Evolutionary conservation across 2,113 vertebrate genomes (phyloP).

Genomic region (Hippocampus zosterae): DNA sequence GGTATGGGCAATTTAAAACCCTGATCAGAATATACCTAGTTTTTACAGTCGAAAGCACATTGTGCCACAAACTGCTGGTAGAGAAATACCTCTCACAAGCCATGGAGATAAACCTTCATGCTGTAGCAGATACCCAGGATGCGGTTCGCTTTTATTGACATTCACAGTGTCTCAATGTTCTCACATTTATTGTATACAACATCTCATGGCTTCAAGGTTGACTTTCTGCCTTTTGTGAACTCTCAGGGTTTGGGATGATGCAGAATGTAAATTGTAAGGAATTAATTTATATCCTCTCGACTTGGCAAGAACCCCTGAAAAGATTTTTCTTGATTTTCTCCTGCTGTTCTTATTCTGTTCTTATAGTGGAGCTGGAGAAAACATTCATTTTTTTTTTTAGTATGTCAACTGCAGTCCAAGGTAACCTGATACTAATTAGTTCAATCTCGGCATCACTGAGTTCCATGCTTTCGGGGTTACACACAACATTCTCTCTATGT

Average conservation of each 20-base stretch:
- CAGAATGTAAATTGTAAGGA: conserved; percentile 55
- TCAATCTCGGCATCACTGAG: conserved; percentile 18
- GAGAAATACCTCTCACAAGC: conserved; percentile 2
- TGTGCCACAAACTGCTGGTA: background rate
- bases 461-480: background rate
- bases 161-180: conserved; percentile 38
- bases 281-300: conserved; percentile 54
- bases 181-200: conserved; percentile 35
- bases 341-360: conserved; percentile 39
- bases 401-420: background rate
- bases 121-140: conserved; percentile 9
- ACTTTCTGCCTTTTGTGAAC: conserved; percentile 42
- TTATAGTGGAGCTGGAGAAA: conserved; percentile 15
- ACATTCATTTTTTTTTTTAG: background rate
- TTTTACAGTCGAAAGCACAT: background rate
- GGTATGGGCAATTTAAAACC: no score
- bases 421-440: conserved; percentile 36
- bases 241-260: conserved; percentile 46
- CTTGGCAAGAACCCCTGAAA: conserved; percentile 40
- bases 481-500: background rate
- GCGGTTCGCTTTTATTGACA: conserved; percentile 27
- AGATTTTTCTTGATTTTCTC: conserved; percentile 37
- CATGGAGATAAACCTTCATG: background rate
- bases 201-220: conserved; percentile 36
- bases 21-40: no score